Evolutionary conservation across 2,888 invertebrate species (phyloP), one percentile per base, ranked within the genome.

Genomic region (Mimachlamys varia): DNA sequence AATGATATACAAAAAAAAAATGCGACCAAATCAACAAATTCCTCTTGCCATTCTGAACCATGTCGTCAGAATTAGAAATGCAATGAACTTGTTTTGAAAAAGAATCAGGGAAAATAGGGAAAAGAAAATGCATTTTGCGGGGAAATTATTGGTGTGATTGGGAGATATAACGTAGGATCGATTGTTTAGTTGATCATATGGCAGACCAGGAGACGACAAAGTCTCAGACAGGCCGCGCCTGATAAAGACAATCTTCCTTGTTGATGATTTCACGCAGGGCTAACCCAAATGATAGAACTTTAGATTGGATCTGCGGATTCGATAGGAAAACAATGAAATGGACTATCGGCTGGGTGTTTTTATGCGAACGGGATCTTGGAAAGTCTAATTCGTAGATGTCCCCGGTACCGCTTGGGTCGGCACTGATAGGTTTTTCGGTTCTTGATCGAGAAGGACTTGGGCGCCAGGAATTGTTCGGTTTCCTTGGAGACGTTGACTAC

Each of bases 291-390:
- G 76, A 76, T 76, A 76, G 76, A 76, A 76, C 76, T 76, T 76
- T 76, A 76, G 76, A 76, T 76, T 76, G 76, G 76, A 76, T 76
- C 76, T 76, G 76, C 33, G 33, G 76, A 76, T 76, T 76, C 33
- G 76, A 76, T 76, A 76, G 33, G 76, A 76, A 76, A 76, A 76
- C 76, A 76, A 76, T 76, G 76, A 76, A 76, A 76, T 76, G 76
- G 76, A 76, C 76, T 76, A 76, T 33, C 27, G 33, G 76, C 33
- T 27, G 10, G 76, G 76, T 33, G 76, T 76, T 76, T 76, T 76
- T 33, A 76, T 76, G 27, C 33, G 76, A 76, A 27, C 76, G 33
- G 33, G 33, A 33, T 76, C 76, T 27, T 15, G 27, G 33, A 76
- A 33, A 76, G 76, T 76, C 76, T 76, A 76, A 76, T 76, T 76